Evolutionary conservation across 2,113 vertebrate species (phyloP).

Genomic region (Sminthopsis crassicaudata): DNA sequence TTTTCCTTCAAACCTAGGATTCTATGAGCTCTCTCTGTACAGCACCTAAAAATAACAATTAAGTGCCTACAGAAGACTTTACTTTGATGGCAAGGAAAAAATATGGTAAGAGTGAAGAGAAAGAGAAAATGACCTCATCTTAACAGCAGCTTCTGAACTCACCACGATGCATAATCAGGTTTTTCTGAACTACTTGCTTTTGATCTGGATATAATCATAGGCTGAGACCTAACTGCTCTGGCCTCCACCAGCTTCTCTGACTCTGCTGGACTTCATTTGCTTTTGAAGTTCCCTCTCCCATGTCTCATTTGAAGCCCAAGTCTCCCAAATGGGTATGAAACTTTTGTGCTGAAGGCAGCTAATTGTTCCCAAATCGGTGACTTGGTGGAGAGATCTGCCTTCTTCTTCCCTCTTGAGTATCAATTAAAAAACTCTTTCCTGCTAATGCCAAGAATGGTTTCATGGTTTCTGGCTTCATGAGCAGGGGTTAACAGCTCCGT

Average conservation of each 20-base stretch:
- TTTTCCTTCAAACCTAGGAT: not conserved
- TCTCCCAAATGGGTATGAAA: slow-evolving; percentile 20
- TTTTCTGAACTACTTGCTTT: not conserved
- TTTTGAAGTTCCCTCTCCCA: slow-evolving; percentile 22
- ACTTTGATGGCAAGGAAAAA: not conserved
- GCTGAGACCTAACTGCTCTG: not conserved
- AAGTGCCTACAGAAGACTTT: not conserved
- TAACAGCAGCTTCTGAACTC: not conserved
- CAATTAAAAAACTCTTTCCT: slow-evolving; percentile 58
- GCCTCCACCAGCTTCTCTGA: not conserved
- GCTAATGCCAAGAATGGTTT: not conserved
- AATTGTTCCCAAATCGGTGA: slow-evolving; percentile 35
- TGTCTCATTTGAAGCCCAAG: not conserved
- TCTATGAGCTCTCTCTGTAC: not conserved
- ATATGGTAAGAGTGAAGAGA: not conserved
- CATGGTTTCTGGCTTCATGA: not conserved
- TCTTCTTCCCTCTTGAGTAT: slow-evolving; percentile 34
- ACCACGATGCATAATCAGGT: not conserved
- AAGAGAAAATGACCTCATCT: not conserved
- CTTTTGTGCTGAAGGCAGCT: slow-evolving; percentile 41
- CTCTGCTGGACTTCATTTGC: not conserved
- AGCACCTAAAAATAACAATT: not conserved
- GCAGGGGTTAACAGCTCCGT: not conserved
- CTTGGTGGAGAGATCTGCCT: not conserved
- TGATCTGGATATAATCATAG: not conserved